Evolutionary conservation across 2,888 invertebrate genomes (phyloP), one percentile per base, ranked within the genome.

Genomic region (Idaea aversata): DNA sequence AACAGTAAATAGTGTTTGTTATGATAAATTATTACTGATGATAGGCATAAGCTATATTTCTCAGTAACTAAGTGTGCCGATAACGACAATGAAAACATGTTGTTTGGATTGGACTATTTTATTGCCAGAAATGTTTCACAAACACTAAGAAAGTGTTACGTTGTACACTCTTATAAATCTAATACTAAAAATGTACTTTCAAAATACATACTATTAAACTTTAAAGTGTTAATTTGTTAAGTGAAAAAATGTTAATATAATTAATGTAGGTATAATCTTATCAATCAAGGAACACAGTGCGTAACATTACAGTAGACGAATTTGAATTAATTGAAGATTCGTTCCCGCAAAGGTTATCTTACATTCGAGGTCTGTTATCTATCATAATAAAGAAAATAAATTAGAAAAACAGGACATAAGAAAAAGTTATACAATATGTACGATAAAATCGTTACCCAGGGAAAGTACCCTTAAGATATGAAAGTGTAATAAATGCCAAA

Each of bases 81-180:
- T 64, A 34, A 60, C 15, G 74, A 67, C 70, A 74, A 78, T 75
- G 72, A 81, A 81, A 78, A 77, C 77, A 75, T 74, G 68, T 65
- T 70, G 65, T 73, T 81, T 77, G 68, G 82, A 84, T 91, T 90
- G 89, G 88, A 93, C 92, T 93, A 90, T 92, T 91, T 92, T 93
- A 93, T 93, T 93, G 91, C 93, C 90, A 88, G 91, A 91, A 92
- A 91, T 84, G 88, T 91, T 90, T 91, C 85, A 90, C 87, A 89
- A 90, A 91, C 90, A 91, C 89, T 85, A 78, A 80, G 83, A 84
- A 79, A 81, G 86, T 88, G 89, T 86, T 81, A 83, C 88, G 83
- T 89, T 91, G 89, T 91, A 92, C 91, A 90, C 83, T 76, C 88
- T 88, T 83, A 80, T 85, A 85, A 78, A 78, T 84, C 88, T 91